Evolutionary conservation across 2,113 vertebrate genomes (phyloP).

Genomic region (Dasyornis broadbenti): DNA sequence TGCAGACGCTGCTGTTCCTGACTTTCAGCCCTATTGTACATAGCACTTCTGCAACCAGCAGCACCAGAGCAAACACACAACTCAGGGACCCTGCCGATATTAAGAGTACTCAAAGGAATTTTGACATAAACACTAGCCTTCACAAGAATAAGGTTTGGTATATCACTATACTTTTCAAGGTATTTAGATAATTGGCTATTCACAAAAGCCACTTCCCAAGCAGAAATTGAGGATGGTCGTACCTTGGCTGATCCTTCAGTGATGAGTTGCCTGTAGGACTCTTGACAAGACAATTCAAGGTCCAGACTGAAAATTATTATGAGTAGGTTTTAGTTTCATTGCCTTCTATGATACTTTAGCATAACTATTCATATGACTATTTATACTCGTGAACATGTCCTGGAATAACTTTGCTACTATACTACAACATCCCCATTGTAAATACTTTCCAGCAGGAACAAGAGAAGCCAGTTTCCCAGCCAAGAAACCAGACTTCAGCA

Average conservation of each 20-base stretch:
- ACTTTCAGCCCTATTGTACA: neutral
- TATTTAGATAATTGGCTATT: neutral
- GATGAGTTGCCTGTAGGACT: neutral
- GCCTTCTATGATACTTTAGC: conserved; percentile 23
- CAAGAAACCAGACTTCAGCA: conserved; percentile 59
- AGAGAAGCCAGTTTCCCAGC: conserved; percentile 64
- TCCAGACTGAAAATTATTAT: neutral
- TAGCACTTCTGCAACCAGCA: neutral
- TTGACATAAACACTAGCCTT: neutral
- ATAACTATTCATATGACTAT: conserved; percentile 50
- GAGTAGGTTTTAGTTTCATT: conserved; percentile 11
- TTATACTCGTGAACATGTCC: conserved; percentile 52
- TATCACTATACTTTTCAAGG: neutral
- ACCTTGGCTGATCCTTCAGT: neutral
- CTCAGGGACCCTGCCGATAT: neutral
- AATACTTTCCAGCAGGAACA: conserved; percentile 65
- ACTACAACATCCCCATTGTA: conserved; percentile 66
- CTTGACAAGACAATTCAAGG: neutral
- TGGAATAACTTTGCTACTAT: conserved; percentile 61
- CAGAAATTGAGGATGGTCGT: neutral
- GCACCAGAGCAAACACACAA: neutral
- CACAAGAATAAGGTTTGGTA: neutral
- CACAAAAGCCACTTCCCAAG: neutral
- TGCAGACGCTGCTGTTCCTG: neutral
- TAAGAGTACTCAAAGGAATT: neutral